Conservation (phyloP, 2,113 vertebrate species). For the Phaethornis superciliosus region DNA sequence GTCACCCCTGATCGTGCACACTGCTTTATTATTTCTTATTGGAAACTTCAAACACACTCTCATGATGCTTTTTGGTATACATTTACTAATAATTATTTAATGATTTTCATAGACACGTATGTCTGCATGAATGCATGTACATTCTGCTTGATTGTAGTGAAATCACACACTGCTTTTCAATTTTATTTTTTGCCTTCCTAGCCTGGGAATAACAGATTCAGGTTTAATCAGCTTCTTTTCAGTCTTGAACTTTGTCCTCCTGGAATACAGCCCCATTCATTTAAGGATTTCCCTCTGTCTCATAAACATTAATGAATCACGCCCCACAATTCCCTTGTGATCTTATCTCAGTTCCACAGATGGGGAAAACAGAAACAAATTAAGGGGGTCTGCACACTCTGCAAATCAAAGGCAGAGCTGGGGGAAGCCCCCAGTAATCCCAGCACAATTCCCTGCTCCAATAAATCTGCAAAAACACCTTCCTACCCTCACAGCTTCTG, state of each 20-base stretch:
- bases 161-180: neutral
- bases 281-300: slow-evolving; percentile 45
- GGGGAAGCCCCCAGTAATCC: neutral
- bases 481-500: neutral
- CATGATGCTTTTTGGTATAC: neutral
- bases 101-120: neutral
- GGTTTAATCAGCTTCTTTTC: slow-evolving; percentile 44
- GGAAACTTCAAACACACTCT: neutral
- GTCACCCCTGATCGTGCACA: neutral
- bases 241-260: slow-evolving; percentile 50
- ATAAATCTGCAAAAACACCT: neutral
- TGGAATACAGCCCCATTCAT: slow-evolving; percentile 30
- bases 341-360: slow-evolving; percentile 51
- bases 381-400: slow-evolving; percentile 28
- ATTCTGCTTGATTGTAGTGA: neutral
- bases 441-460: neutral
- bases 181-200: neutral
- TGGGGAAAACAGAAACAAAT: slow-evolving; percentile 48
- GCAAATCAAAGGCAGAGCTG: slow-evolving; percentile 50
- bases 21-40: neutral
- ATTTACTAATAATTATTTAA: neutral
- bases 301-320: slow-evolving; percentile 55
- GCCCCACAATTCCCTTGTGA: slow-evolving; percentile 17
- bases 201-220: slow-evolving; percentile 15
- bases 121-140: neutral